Evolutionary conservation across 2,113 vertebrate species (phyloP).

Genomic region (Heterotis niloticus): DNA sequence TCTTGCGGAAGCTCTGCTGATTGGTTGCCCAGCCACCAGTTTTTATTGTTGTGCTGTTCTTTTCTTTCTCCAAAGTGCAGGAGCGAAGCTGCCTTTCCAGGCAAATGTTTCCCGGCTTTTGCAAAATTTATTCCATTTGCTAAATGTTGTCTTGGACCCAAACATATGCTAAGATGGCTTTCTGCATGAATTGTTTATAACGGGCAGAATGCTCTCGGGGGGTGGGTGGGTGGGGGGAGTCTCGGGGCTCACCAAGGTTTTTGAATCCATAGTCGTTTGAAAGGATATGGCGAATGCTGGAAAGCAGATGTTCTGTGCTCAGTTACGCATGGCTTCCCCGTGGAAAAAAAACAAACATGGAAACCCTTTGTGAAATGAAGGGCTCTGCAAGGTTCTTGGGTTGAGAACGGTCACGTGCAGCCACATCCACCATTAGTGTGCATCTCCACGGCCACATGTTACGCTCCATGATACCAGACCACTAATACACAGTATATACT

Average conservation of each 20-base stretch:
- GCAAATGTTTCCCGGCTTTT: background rate
- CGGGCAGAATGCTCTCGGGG: slow-evolving; percentile 9
- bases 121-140: slow-evolving; percentile 23
- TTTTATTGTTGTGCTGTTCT: background rate
- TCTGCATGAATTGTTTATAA: slow-evolving; percentile 20
- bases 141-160: slow-evolving; percentile 11
- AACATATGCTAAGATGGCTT: slow-evolving; percentile 8
- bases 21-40: slow-evolving; percentile 23
- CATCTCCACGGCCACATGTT: no score
- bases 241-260: slow-evolving; percentile 17
- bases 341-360: background rate
- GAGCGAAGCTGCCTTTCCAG: background rate
- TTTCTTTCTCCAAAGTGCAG: background rate
- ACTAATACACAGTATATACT: no score
- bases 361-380: background rate
- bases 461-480: no score
- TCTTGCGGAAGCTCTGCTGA: slow-evolving; percentile 39
- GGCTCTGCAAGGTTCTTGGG: background rate
- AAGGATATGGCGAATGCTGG: background rate
- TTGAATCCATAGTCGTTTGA: slow-evolving; percentile 20
- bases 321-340: background rate
- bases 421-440: no score
- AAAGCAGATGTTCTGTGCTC: background rate
- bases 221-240: no score
- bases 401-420: background rate